Evolutionary conservation across 2,113 vertebrate genomes (phyloP).

Genomic region (Ginglymostoma cirratum): DNA sequence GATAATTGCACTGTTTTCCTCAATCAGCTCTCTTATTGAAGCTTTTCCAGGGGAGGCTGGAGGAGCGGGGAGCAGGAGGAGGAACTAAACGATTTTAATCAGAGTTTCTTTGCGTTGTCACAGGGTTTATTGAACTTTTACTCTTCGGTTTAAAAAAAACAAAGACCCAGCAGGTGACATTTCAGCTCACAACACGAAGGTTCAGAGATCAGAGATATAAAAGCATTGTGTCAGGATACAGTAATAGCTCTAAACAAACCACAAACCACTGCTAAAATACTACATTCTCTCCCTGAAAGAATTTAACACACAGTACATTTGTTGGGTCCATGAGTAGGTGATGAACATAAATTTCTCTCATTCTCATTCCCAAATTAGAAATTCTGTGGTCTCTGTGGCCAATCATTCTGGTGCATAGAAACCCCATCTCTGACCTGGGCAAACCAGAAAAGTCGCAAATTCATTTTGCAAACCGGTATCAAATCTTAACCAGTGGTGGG

Average conservation of each 20-base stretch:
- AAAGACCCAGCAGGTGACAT: neutral
- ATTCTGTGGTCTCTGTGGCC: neutral
- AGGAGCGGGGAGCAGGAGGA: neutral
- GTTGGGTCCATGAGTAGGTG: too few relatives aligned
- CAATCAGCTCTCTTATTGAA: slow-evolving; percentile 8
- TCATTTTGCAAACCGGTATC: neutral
- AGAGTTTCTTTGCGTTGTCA: neutral
- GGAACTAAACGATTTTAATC: neutral
- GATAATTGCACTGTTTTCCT: neutral
- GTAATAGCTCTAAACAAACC: neutral
- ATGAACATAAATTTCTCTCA: too few relatives aligned
- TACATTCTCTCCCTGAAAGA: neutral
- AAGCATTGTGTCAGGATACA: neutral
- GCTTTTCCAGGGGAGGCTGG: neutral
- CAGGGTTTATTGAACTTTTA: neutral
- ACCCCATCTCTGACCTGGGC: neutral
- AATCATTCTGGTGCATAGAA: neutral
- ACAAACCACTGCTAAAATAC: neutral
- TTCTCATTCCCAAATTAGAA: neutral
- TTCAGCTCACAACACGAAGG: neutral
- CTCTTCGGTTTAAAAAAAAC: neutral
- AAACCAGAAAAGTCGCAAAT: neutral
- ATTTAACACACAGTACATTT: neutral
- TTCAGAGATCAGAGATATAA: neutral
- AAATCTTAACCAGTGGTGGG: neutral